Evolutionary conservation across 2,888 invertebrate species (phyloP).

Genomic region (Eilema depressum): DNA sequence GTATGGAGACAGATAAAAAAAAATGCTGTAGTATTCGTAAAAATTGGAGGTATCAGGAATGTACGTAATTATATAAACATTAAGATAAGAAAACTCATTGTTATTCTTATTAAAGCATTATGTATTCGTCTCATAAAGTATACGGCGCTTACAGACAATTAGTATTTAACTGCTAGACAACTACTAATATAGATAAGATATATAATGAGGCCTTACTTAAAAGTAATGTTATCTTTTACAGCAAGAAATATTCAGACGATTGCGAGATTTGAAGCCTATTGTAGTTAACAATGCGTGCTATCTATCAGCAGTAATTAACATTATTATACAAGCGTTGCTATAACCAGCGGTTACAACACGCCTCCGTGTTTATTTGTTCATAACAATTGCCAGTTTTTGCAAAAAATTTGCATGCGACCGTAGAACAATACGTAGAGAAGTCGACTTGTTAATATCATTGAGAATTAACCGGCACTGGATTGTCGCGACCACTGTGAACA

Average conservation of each 20-base stretch:
- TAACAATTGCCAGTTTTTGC: slow-evolving; percentile 81
- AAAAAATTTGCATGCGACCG: slow-evolving; percentile 77
- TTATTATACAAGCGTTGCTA: slow-evolving; percentile 58
- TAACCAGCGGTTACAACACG: slow-evolving; percentile 60
- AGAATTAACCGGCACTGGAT: slow-evolving; percentile 85
- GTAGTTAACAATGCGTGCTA: slow-evolving; percentile 54
- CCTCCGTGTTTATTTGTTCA: slow-evolving; percentile 70
- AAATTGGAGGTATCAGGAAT: background rate
- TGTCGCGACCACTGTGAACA: slow-evolving; percentile 84
- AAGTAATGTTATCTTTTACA: slow-evolving; percentile 44
- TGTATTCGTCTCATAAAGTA: slow-evolving; percentile 30
- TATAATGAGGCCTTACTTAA: slow-evolving; percentile 43
- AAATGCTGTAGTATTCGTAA: background rate
- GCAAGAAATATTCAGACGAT: slow-evolving; percentile 43
- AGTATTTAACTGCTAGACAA: slow-evolving; percentile 41
- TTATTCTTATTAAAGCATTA: slow-evolving; percentile 28
- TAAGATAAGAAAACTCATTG: slow-evolving; percentile 2
- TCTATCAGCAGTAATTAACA: slow-evolving; percentile 71
- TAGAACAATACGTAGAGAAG: slow-evolving; percentile 76
- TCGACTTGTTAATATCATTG: slow-evolving; percentile 79
- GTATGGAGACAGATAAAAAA: background rate
- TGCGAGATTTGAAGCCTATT: slow-evolving; percentile 45
- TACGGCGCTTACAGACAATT: slow-evolving; percentile 30
- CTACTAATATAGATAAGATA: slow-evolving; percentile 41
- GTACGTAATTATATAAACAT: background rate